Percentiles rank a stretch among this genome's conserved stretches.
Evolutionary conservation across 1,140 invertebrate species (phyloP).

Genomic region (Tyrophagus putrescentiae): DNA sequence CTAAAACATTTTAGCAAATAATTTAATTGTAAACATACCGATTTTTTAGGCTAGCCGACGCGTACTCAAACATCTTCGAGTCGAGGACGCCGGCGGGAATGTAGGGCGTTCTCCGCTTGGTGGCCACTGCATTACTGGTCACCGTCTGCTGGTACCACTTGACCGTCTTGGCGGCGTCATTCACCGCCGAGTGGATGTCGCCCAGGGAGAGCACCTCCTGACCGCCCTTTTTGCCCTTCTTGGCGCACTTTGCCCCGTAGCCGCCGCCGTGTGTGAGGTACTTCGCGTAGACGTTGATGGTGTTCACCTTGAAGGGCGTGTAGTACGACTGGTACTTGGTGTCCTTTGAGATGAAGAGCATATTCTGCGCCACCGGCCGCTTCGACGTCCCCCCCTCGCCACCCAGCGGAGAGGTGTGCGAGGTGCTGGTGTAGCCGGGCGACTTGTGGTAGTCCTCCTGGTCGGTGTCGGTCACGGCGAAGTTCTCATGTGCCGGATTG

Average conservation of each 20-base stretch:
- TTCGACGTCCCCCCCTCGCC: too few species aligned
- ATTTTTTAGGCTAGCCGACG: not conserved
- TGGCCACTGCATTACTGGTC: not conserved
- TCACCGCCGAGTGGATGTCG: not conserved
- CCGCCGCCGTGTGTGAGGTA: constrained; percentile 3
- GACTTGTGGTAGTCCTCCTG: too few species aligned
- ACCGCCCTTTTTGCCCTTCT: not conserved
- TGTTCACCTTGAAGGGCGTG: constrained; percentile 8
- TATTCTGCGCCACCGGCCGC: constrained; percentile 7
- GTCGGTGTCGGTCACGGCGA: too few species aligned
- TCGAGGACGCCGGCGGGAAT: not conserved
- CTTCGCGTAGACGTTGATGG: constrained; percentile 7
- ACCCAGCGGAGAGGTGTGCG: too few species aligned
- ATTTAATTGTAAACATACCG: constrained; percentile 11
- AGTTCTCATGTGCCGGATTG: too few species aligned
- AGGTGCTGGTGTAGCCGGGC: too few species aligned
- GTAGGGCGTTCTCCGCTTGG: constrained; percentile 4
- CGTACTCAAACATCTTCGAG: constrained; percentile 13
- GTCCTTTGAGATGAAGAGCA: not conserved
- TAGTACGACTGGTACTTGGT: not conserved
- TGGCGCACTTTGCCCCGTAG: not conserved
- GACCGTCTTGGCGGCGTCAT: not conserved
- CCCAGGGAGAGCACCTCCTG: not conserved
- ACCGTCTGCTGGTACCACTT: not conserved
- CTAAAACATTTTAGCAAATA: too few species aligned